Percentiles rank a stretch among this genome's conserved stretches.
These are phyloP conservation scores for Gari tellinella DNA, from an alignment of 2,888 invertebrate genomes.

Conservation along the genomic window DNA sequence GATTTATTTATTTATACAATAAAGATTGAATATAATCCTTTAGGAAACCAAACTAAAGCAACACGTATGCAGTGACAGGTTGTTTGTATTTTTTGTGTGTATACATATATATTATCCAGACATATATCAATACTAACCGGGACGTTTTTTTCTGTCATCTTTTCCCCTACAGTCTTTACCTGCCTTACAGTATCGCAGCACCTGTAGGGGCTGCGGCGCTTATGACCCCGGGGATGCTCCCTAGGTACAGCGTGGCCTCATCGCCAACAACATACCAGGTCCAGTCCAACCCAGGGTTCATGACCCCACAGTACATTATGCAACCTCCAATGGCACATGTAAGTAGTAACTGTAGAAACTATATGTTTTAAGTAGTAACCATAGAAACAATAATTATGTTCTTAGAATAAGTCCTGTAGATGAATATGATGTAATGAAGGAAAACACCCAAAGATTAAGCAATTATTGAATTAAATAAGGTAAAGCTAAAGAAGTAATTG, in stretches of 20 bases:
- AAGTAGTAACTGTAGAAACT: conserved; percentile 43
- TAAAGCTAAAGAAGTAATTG: too few relatives aligned
- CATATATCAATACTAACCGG: conserved; percentile 23
- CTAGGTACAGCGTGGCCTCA: conserved; percentile 76
- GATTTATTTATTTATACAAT: too few relatives aligned
- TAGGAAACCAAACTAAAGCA: too few relatives aligned
- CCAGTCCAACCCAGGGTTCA: conserved; percentile 62
- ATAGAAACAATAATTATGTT: too few relatives aligned
- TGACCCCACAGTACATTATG: conserved; percentile 77
- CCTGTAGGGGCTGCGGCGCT: conserved; percentile 67
- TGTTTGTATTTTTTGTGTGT: conserved; percentile 1
- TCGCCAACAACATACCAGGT: conserved; percentile 83
- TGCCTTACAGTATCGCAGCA: conserved; percentile 75
- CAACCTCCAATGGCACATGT: conserved; percentile 79
- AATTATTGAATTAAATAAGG: too few relatives aligned
- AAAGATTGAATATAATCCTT: too few relatives aligned
- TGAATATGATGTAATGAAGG: too few relatives aligned
- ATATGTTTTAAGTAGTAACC: too few relatives aligned
- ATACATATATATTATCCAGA: conserved; percentile 21
- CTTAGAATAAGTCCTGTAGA: too few relatives aligned
- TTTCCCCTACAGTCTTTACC: conserved; percentile 60
- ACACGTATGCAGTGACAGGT: too few relatives aligned
- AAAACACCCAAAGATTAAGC: too few relatives aligned
- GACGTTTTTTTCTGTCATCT: conserved; percentile 14
- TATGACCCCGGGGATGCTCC: conserved; percentile 76